Evolutionary conservation across 2,113 vertebrate species (phyloP), one percentile per base, ranked within the genome.

Genomic region (Diphyllodes magnificus): DNA sequence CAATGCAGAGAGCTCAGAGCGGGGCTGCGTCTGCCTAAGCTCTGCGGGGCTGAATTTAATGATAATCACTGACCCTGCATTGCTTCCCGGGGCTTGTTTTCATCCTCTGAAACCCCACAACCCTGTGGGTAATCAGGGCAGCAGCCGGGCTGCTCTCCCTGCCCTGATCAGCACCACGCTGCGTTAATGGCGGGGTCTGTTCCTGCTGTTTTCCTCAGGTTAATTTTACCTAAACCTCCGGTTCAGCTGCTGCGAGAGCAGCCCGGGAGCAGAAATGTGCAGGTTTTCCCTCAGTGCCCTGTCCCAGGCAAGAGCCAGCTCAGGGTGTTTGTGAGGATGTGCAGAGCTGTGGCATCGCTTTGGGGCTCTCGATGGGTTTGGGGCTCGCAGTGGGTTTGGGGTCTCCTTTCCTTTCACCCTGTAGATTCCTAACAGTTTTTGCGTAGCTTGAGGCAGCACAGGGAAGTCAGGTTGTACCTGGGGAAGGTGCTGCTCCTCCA

Each of bases 381-480:
- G 65, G 63, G 56, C 37, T 37, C 37, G 8, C 37, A 37, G 20
- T 0, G 11, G 30, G 20, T 70, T 59, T 40, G 53, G 65, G 66
- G 51, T 45, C 53, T 39, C 23, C 42, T 80, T 65, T 53, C n/a
- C 61, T 69, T 45, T n/a, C 39, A 11, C 10, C 15, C 27, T 4
- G 5, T 2, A 8, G 15, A 39, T 64, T n/a, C 33, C 45, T 40
- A 20, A 8, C 13, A 7, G 37, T 14, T 49, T 13, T 13, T 25
- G 78, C 16, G 9, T 44, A 44, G 64, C 44, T 44, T 21, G 42
- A 40, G 35, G 63, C 42, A 49, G 37, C 9, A 13, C 15, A 9
- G 1, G 0, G 3, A 6, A 15, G 65, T 23, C 12, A 4, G 59
- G 4, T 3, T 39, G 4, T 11, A 13, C 42, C n/a, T 19, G 51